Evolutionary conservation across 2,888 invertebrate genomes (phyloP).

Genomic region (Masnerella sp.): DNA sequence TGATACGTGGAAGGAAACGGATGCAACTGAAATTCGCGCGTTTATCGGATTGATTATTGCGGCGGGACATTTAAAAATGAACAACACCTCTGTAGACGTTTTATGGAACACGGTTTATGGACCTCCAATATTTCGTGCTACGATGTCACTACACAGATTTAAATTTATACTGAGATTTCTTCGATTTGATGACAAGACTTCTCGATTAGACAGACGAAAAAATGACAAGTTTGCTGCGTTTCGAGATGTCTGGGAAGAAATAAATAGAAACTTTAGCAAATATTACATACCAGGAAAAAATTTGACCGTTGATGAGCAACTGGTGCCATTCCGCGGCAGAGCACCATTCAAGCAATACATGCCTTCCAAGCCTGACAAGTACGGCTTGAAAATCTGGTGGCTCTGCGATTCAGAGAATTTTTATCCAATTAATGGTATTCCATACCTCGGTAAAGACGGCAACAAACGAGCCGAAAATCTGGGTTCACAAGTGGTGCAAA

Average conservation of each 20-base stretch:
- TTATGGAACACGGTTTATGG: constrained; percentile 18
- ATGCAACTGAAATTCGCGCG: constrained; percentile 4
- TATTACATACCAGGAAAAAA: constrained; percentile 12
- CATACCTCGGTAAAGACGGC: constrained; percentile 6
- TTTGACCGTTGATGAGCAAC: constrained; percentile 8
- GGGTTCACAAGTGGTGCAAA: background rate
- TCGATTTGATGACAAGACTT: background rate
- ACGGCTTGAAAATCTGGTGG: constrained; percentile 11
- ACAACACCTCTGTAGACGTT: background rate
- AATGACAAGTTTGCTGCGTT: constrained; percentile 7
- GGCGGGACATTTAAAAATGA: constrained; percentile 19
- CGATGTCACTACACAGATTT: background rate
- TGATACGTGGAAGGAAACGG: constrained; percentile 2
- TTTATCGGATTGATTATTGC: constrained; percentile 9
- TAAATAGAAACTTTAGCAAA: background rate
- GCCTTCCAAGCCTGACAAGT: constrained; percentile 8
- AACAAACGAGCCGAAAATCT: background rate
- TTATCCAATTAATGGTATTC: constrained; percentile 14
- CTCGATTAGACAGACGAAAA: background rate
- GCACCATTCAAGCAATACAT: constrained; percentile 9
- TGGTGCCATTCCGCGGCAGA: constrained; percentile 6
- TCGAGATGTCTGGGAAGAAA: constrained; percentile 1
- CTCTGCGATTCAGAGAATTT: background rate
- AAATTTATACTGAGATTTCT: constrained; percentile 1
- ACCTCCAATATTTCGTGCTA: background rate